These are phyloP conservation scores for Catocala fraxini DNA, from an alignment of 2,888 invertebrate genomes.

Conservation along the genomic window DNA sequence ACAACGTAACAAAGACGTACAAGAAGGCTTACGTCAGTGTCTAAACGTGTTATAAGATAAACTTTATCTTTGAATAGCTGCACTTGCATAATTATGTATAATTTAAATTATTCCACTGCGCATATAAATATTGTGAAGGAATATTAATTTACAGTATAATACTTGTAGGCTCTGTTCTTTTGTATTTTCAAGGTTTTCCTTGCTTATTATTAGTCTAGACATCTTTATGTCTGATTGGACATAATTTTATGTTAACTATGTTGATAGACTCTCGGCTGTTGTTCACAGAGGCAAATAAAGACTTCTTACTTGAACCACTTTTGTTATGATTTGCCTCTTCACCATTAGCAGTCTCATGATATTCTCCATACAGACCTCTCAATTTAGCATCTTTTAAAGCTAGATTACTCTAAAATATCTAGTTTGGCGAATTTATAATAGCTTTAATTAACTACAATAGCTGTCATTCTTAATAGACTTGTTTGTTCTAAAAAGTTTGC, in stretches of 20 bases:
- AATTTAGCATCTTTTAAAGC: too few species aligned
- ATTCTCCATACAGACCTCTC: too few species aligned
- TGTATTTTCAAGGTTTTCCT: constrained; percentile 6
- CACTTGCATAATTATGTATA: constrained; percentile 43
- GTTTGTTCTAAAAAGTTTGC: too few species aligned
- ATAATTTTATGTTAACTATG: background rate
- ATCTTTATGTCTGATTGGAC: background rate
- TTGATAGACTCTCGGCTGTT: too few species aligned
- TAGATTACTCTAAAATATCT: too few species aligned
- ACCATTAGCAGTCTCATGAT: too few species aligned
- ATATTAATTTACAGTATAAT: constrained; percentile 14
- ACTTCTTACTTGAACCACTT: too few species aligned
- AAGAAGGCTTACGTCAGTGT: constrained; percentile 44
- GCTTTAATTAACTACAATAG: too few species aligned
- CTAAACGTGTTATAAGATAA: constrained; percentile 45
- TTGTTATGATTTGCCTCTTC: too few species aligned
- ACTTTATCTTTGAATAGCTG: constrained; percentile 45
- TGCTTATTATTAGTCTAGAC: background rate
- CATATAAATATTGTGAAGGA: constrained; percentile 20
- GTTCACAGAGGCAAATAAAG: too few species aligned
- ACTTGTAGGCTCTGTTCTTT: constrained; percentile 5
- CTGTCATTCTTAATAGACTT: too few species aligned
- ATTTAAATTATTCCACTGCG: constrained; percentile 41
- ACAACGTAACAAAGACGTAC: constrained; percentile 37
- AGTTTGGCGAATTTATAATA: too few species aligned